Evolutionary conservation across 1,140 invertebrate species (phyloP), one percentile per base, ranked within the genome.

Genomic region (Zelostemma sp.): DNA sequence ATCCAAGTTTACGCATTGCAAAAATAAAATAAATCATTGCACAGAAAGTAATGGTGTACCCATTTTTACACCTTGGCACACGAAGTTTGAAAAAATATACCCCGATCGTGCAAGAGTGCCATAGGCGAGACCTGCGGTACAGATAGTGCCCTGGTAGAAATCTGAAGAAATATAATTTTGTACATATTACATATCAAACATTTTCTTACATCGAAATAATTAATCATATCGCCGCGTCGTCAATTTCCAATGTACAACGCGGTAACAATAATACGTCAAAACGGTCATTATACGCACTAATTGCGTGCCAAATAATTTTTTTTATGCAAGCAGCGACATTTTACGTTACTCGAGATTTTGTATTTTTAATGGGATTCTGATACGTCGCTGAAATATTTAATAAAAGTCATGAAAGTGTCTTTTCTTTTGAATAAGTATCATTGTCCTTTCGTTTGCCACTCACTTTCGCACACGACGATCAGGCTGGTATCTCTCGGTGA

Each of bases 361-460:
- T 19, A 15, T 16, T 18, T 46, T 17, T 46, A 46, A 46, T 46
- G 2, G 9, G 11, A 57, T 64, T 56, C 15, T 49, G 25, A 49
- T 38, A 14, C 19, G 41, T 50, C 48, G 18, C 11, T n/a, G n/a
- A n/a, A 35, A 35, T 19, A 56, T 49, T 41, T 11, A 43, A 50
- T 56, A 28, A 17, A 56, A 63, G 21, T 56, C 33, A 45, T 50
- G 35, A 18, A 48, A 46, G 28, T 40, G 25, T 57, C 53, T 57
- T 46, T 58, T 62, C 25, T 57, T 50, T 56, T 56, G 46, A 61
- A 57, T 67, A 38, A 60, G 53, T 51, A 68, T 60, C 67, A 60
- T 60, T 54, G 64, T 69, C 55, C 67, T 74, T 78, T 78, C 68
- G 69, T 79, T 81, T 77, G 74, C 77, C 76, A 81, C 78, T 81